Evolutionary conservation across 2,888 invertebrate genomes (phyloP), one percentile per base, ranked within the genome.

Genomic region (Xestobium rufovillosum): DNA sequence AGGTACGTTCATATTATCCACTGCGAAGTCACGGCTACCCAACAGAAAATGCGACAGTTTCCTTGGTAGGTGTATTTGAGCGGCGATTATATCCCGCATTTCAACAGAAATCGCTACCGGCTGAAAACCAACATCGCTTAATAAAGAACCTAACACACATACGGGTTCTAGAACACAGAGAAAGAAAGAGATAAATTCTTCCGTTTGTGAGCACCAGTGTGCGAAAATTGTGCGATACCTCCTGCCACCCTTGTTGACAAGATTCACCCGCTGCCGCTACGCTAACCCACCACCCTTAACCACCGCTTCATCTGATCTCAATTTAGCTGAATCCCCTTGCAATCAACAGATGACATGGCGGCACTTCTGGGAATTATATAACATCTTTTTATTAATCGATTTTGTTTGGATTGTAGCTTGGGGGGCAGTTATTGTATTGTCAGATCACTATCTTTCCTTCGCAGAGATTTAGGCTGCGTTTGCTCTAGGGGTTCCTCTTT

Each of bases 351-450:
- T 60, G 60, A 60, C 59, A 60, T 52, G 52, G 55, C 44, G 49
- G 48, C 39, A 48, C 55, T 53, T 38, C 38, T 39, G 59, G 58
- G 59, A 56, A 55, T 59, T 56, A 56, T 49, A 53, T 52, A 59
- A 57, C 59, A 57, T 57, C 57, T 59, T 59, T 58, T 60, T 60
- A 60, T 60, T 60, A 60, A 60, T 60, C 60, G 60, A 60, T 60
- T 58, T 55, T 53, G 53, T 48, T 49, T 46, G 51, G 52, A 59
- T 57, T 59, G 51, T 51, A 48, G 59, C 54, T 49, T 38, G 34
- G 60, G 56, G 60, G 50, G 54, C 48, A 51, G 52, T 56, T 56
- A 45, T 45, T 48, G 44, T 51, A 45, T 45, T 54, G 50, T 49
- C 46, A 52, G 53, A 52, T 56, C 47, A 42, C 23, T 19, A 19